Base-by-base conservation (phyloP, 2,888 invertebrate species). In the Stictocephala bisonia region DNA sequence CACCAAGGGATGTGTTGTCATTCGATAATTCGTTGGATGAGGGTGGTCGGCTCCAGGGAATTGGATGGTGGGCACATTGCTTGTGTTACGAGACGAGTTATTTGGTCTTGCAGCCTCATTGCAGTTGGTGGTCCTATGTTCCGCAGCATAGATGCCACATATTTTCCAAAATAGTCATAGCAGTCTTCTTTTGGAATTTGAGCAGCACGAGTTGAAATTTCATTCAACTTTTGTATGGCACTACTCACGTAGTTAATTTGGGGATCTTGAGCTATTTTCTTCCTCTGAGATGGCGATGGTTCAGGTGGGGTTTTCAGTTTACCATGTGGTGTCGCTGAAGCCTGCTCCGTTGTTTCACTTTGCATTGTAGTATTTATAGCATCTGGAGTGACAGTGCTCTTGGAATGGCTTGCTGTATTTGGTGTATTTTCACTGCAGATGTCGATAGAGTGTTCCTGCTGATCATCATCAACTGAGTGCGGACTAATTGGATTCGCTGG, bases 31-130 rank as follows among this genome's bases (percentile, higher is more conserved):
- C 9, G 40, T 35, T 35, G 40, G n/a, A n/a, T n/a, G 40, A 35
- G 40, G 40, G 9, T 35, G 11, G 40, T 35, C 11, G 40, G 9
- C 40, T 35, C 40, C 40, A 35, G 40, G 40, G 11, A 35, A n/a
- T n/a, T n/a, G n/a, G 40, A 48, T 73, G 67, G 64, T 66, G 71
- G 64, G 48, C 71, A 71, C 71, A 71, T 71, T 66, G 24, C 67
- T 48, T 67, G 4, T 26, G 72, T 72, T 3, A 72, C 24, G 7
- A 72, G 50, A 15, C 35, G 50, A 64, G 64, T 72, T 27, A 72
- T 72, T 68, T 67, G 15, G 15, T 67, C 50, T 22, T 72, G 72
- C 50, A 72, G 66, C 51, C 72, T 72, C 72, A 72, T 50, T 27
- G 72, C 72, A 15, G 72, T 50, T 9, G 72, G 72, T n/a, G 66